A percentile compares a stretch with the other conserved stretches of the same genome.
These are phyloP conservation scores for Lepidothrix coronata DNA, from an alignment of 2,113 vertebrate species.

Conservation along the genomic window DNA sequence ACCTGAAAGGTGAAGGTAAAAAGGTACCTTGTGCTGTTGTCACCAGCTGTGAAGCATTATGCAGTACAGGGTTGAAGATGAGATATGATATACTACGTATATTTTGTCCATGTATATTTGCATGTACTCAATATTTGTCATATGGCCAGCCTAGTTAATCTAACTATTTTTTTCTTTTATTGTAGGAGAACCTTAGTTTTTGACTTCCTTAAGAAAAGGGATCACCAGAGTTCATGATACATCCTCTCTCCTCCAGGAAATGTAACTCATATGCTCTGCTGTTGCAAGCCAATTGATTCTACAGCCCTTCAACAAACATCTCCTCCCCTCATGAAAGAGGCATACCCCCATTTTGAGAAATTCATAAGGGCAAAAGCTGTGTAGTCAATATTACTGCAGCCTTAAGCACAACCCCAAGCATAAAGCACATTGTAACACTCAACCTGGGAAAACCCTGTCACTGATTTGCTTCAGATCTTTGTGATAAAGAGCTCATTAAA, in stretches of 20 bases:
- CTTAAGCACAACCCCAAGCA: background rate
- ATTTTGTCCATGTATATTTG: background rate
- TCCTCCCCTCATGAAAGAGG: background rate
- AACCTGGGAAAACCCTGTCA: background rate
- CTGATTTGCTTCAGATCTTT: background rate
- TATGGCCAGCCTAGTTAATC: background rate
- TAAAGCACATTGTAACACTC: background rate
- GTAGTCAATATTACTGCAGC: background rate
- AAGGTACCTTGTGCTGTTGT: background rate
- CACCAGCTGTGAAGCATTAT: background rate
- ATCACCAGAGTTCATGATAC: background rate
- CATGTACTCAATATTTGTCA: background rate
- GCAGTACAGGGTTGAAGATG: background rate
- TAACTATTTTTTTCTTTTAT: background rate
- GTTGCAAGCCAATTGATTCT: background rate
- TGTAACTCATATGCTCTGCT: background rate
- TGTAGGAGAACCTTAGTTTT: background rate
- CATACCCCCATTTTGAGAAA: background rate
- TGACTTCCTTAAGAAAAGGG: background rate
- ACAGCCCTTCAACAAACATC: background rate
- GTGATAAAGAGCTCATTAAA: background rate
- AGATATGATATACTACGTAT: background rate
- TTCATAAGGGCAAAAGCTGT: background rate
- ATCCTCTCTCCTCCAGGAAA: accelerated
- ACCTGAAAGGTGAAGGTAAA: background rate